Evolutionary conservation across 2,797 vertebrate species (phyloP), one percentile per base, ranked within the genome.

Genomic region (Chelon labrosus): DNA sequence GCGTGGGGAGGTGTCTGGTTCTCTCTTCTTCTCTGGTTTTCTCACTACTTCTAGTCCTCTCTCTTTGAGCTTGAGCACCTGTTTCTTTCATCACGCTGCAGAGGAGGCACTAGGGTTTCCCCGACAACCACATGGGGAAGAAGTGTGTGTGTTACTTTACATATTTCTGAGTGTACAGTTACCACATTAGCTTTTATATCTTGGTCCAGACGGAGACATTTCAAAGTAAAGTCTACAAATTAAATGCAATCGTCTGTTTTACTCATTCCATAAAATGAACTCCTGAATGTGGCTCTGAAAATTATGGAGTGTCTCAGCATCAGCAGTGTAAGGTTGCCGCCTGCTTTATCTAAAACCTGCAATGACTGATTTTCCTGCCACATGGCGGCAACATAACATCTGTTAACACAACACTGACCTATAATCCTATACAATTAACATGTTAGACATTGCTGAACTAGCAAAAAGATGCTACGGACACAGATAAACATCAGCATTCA

Each of bases 41-140:
- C 64, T 54, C 58, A 2, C 42, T 47, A 3, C 52, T 22, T 75
- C 11, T 19, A 65, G 49, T 2, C 20, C 41, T 64, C 57, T 20
- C 49, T 47, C 54, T 12, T n/a, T 3, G 42, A n/a, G 7, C 27
- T 3, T 27, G 41, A 52, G 25, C 77, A 75, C 81, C 85, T 90
- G 90, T 75, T 92, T 89, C 78, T 75, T 62, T 65, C 73, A 88
- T 90, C 83, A 88, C 31, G 12, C 38, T 10, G 0, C 61, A 9
- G 20, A 66, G 41, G 63, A 68, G 52, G 79, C 73, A 80, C 20
- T 41, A 60, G 59, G 51, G 71, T 9, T 85, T 88, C 77, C 80
- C 82, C 19, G 1, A 42, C 53, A 7, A 13, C 57, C 81, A 65
- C 56, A 65, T 17, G 58, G 62, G 75, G 47, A 12, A 47, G 6